Evolutionary conservation across 2,888 invertebrate species (phyloP).

Genomic region (Stictocephala bisonia): DNA sequence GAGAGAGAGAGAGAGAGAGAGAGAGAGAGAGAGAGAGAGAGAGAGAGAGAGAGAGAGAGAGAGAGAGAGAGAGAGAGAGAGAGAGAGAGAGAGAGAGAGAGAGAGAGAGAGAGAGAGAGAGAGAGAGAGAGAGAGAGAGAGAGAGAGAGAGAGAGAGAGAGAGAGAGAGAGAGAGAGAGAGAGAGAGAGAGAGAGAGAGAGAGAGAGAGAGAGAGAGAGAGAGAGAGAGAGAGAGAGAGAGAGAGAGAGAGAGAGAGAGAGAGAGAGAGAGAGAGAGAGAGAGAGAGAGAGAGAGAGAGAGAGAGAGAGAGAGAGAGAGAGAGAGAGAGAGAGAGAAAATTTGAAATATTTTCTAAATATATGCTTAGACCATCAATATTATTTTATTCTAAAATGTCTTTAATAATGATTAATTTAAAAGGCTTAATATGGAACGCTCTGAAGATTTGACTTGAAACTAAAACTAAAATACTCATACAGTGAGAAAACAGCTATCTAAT

Average conservation of each 20-base stretch:
- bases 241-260: no score
- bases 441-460: no score
- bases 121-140: neutral
- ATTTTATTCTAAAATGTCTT: neutral
- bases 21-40: neutral
- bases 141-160: neutral
- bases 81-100: neutral
- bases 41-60: neutral
- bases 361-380: neutral
- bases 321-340: no score
- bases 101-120: neutral
- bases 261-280: no score
- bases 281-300: no score
- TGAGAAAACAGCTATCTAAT: no score
- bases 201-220: neutral
- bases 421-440: no score
- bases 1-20: neutral
- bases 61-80: neutral
- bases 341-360: no score
- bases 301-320: no score
- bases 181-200: no score
- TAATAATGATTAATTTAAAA: no score
- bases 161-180: neutral
- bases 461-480: no score
- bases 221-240: neutral